Conservation (phyloP, 2,888 invertebrate genomes). For the Oscheius onirici region DNA sequence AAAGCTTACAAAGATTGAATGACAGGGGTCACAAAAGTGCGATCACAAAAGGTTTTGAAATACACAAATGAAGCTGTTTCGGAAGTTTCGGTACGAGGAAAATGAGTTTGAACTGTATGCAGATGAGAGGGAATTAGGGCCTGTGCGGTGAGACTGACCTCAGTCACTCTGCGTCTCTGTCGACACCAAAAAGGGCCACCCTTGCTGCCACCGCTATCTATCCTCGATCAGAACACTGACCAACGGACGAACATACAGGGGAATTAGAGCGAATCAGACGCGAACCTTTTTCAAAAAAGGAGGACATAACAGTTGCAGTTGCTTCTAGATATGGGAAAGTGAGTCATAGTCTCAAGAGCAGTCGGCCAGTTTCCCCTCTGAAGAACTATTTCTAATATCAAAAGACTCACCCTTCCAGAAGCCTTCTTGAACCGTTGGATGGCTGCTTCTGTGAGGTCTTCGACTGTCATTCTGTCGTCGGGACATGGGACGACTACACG, state of each 20-base stretch:
- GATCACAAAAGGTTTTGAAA: not conserved
- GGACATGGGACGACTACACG: slow-evolving; percentile 53
- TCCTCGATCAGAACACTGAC: not conserved
- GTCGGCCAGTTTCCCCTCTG: slow-evolving; percentile 1
- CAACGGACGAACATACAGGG: not conserved
- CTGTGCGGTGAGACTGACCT: not conserved
- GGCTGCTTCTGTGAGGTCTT: slow-evolving; percentile 46
- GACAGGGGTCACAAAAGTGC: not conserved
- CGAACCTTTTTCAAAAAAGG: not conserved
- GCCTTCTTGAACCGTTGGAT: slow-evolving; percentile 45
- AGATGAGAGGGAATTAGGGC: slow-evolving; percentile 6
- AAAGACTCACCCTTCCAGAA: slow-evolving; percentile 41
- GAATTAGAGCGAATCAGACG: not conserved
- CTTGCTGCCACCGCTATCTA: not conserved
- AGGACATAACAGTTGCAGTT: not conserved
- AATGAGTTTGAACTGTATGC: slow-evolving; percentile 1
- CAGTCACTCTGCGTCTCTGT: slow-evolving; percentile 22
- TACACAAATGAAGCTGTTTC: not conserved
- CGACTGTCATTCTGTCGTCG: slow-evolving; percentile 37
- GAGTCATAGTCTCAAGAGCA: not conserved
- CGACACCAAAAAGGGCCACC: slow-evolving; percentile 22
- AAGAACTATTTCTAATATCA: not conserved
- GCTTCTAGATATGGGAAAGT: slow-evolving; percentile 7
- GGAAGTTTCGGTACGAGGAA: not conserved
- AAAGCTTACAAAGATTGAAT: not conserved